Conservation (phyloP, 2,113 vertebrate genomes). For the Benitochromis conjunctus region DNA sequence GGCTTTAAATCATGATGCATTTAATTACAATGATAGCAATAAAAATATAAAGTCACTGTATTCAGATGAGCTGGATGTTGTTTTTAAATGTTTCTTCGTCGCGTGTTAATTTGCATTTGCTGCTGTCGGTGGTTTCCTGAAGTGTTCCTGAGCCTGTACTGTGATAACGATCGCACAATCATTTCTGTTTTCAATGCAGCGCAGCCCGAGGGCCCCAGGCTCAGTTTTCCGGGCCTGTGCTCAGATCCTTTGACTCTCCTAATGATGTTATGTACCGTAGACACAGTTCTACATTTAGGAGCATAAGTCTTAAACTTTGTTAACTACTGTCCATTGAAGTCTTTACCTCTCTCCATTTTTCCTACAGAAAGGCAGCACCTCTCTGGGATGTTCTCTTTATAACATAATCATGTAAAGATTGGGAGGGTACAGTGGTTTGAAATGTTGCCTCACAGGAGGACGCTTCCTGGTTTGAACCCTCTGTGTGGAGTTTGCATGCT, state of each 20-base stretch:
- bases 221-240: background rate
- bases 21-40: no score
- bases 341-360: background rate
- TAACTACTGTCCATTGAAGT: background rate
- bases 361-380: background rate
- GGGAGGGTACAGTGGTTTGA: background rate
- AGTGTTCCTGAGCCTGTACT: background rate
- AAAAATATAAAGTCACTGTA: background rate
- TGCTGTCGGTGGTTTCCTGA: background rate
- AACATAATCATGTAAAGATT: background rate
- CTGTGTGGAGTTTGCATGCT: background rate
- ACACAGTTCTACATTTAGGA: background rate
- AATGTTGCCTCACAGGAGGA: background rate
- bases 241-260: background rate
- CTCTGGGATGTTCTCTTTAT: background rate
- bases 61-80: background rate
- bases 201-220: background rate
- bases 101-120: background rate
- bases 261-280: background rate
- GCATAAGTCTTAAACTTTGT: background rate
- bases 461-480: background rate
- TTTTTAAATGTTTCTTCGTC: background rate
- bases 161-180: background rate
- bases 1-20: no score
- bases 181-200: background rate